These are phyloP conservation scores for Caenorhabditis angaria DNA, from an alignment of 2,888 invertebrate species.

Conservation along the genomic window DNA sequence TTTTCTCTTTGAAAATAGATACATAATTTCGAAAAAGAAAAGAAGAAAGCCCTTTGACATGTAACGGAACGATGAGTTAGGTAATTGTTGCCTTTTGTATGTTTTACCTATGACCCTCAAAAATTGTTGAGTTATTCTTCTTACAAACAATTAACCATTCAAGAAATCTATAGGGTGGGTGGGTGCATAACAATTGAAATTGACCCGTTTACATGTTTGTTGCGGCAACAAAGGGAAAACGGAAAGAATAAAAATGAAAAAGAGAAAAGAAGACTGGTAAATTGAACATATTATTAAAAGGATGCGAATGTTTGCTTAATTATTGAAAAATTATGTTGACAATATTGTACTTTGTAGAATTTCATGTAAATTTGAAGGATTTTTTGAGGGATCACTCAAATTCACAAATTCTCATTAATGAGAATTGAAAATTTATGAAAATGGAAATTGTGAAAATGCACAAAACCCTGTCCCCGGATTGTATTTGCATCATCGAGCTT, in stretches of 20 bases:
- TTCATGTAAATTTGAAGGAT: no score
- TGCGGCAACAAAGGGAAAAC: background rate
- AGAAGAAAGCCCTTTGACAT: background rate
- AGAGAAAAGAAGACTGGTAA: background rate
- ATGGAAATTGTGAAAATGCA: no score
- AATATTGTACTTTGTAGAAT: background rate
- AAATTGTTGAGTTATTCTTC: background rate
- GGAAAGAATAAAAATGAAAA: no score
- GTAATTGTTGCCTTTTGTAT: conserved; percentile 8
- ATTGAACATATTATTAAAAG: background rate
- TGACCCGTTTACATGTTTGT: conserved; percentile 6
- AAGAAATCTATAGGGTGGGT: background rate
- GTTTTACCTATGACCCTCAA: conserved; percentile 6
- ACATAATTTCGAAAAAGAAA: background rate
- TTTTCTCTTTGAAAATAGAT: background rate
- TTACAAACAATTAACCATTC: conserved; percentile 5
- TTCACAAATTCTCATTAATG: no score
- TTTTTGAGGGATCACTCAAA: no score
- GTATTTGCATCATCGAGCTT: no score
- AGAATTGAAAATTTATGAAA: no score
- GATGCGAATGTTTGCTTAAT: background rate
- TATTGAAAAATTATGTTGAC: background rate
- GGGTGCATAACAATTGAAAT: background rate
- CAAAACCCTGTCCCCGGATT: no score
- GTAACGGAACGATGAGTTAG: conserved; percentile 5